Evolutionary conservation across 2,113 vertebrate genomes (phyloP), one percentile per base, ranked within the genome.

Genomic region (Labeo rohita): DNA sequence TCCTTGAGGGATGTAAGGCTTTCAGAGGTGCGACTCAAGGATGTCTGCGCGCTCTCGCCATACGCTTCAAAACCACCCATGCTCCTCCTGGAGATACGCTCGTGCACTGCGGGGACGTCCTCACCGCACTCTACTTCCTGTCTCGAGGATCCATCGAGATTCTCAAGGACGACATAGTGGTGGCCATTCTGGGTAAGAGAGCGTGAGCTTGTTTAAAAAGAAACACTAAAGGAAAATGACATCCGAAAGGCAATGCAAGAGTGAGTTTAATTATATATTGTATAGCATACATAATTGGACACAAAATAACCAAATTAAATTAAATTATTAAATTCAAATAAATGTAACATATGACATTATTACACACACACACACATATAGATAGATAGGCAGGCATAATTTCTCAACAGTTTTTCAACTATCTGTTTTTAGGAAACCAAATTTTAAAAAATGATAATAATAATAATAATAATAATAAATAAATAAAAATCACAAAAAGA

Each of bases 61-160:
- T 99, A 96, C 97, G 96, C 90, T 99, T 99, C 94, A 97, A 96
- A 91, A 99, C 96, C 49, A 99, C 97, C 43, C 98, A 99, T 8
- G 96, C 97, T 16, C 98, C 98, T 78, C 98, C 98, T 56, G 98
- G 98, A 88, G 98, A 99, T 90, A 99, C 98, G 12, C 94, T 99
- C 78, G 98, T 99, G 83, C 98, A 99, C 90, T 90, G 94, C 84
- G 98, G 98, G 9, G 98, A 99, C 72, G 95, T 99, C 45, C 96
- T 99, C 84, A 99, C 98, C 0, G 97, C 97, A 6, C 96, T 99
- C 84, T 99, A 99, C 91, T 99, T 99, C 91, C 92, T 99, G 82
- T 99, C 97, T 45, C 96, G 97, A 65, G 98, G 98, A 28, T 99
- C 98, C 75, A 98, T 99, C 63, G 98, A 99, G 95, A 99, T 99